Base-by-base conservation (phyloP, 2,888 invertebrate species). In the Marasmarcha lunaedactyla region DNA sequence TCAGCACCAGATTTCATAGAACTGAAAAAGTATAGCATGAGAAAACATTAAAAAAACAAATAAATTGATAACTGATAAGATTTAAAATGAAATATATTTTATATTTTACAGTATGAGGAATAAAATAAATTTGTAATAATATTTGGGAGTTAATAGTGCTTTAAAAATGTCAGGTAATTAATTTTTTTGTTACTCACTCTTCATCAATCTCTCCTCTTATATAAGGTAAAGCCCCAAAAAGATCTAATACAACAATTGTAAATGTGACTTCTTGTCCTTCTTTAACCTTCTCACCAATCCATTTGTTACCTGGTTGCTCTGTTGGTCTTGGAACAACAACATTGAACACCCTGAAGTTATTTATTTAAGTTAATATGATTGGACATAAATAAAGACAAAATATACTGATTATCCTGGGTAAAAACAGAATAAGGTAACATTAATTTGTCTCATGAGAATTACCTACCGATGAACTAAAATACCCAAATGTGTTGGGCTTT, bases 311-410 rank as follows among this genome's bases (percentile, higher is more conserved):
- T 1, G 73, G 72, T 38, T 74, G 64, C 38, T 79, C 77, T 25
- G 78, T 76, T 5, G 86, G 86, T 52, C 86, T 84, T 33, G 88
- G 88, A 35, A 91, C 84, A 2, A 90, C 89, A 9, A 90, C 88
- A 69, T 91, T 90, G 55, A 91, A 91, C 14, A 86, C 84, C 53
- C 88, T 83, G 50, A 10, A 30, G n/a, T 30, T 6, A 25, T 25
- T 25, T 6, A 9, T 6, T 25, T 25, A 25, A 25, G 25, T 25
- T 6, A 25, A 25, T 25, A 9, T 25, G n/a, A n/a, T n/a, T n/a
- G n/a, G n/a, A n/a, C n/a, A n/a, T n/a, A n/a, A n/a, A n/a, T n/a
- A n/a, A n/a, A n/a, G n/a, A n/a, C n/a, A n/a, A n/a, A n/a, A n/a
- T n/a, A n/a, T n/a, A n/a, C n/a, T n/a, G n/a, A n/a, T n/a, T n/a